A percentile compares a stretch with the other conserved stretches of the same genome.
Evolutionary conservation across 2,888 invertebrate genomes (phyloP).

Genomic region (Papilio demoleus): DNA sequence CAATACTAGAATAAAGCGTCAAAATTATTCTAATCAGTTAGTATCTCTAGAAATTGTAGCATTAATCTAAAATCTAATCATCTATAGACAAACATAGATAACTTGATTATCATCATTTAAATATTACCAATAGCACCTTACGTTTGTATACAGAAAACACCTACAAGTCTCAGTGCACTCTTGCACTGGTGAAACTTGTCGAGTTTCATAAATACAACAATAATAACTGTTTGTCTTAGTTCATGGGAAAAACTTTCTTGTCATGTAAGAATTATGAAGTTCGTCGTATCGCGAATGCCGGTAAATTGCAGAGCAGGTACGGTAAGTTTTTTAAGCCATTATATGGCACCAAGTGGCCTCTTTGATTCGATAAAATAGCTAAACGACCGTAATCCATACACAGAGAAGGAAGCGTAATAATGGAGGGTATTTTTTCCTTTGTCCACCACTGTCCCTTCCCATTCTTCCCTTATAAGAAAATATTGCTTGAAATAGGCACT

Average conservation of each 20-base stretch:
- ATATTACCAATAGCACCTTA: too few relatives aligned
- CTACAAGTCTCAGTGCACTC: background rate
- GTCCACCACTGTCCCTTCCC: too few relatives aligned
- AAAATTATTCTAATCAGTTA: too few relatives aligned
- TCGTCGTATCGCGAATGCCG: background rate
- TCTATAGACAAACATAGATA: background rate
- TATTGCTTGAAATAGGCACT: too few relatives aligned
- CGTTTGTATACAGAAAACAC: too few relatives aligned
- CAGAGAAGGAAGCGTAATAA: too few relatives aligned
- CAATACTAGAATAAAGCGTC: too few relatives aligned
- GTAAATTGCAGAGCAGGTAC: background rate
- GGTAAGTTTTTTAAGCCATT: background rate
- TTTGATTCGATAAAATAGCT: background rate
- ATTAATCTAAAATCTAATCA: conserved; percentile 4
- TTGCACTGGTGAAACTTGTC: background rate
- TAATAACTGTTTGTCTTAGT: background rate
- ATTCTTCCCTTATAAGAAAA: too few relatives aligned
- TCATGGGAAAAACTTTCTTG: background rate
- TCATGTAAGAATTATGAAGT: background rate
- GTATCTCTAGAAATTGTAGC: background rate
- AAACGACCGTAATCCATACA: too few relatives aligned
- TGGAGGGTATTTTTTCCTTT: too few relatives aligned
- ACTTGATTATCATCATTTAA: too few relatives aligned
- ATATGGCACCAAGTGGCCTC: background rate
- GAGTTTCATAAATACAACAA: background rate